These are phyloP conservation scores for Halictus rubicundus DNA, from an alignment of 1,140 invertebrate species.

Conservation along the genomic window DNA sequence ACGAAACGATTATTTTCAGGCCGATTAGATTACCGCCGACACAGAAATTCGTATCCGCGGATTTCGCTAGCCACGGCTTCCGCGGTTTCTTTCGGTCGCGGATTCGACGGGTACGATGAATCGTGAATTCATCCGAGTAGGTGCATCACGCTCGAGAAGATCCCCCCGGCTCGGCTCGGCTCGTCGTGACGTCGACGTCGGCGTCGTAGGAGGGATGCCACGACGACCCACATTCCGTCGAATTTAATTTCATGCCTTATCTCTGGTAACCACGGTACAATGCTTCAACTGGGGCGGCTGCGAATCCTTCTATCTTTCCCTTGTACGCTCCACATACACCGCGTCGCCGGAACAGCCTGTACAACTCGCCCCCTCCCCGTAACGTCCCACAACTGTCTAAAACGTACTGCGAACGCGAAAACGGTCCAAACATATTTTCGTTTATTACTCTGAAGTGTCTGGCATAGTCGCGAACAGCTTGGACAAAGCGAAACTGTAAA, in stretches of 20 bases:
- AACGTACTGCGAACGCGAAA: too few relatives aligned
- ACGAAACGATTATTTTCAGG: too few relatives aligned
- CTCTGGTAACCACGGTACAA: slow-evolving; percentile 68
- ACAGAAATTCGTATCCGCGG: neutral
- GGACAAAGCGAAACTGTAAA: too few relatives aligned
- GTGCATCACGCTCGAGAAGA: slow-evolving; percentile 3
- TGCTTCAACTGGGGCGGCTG: slow-evolving; percentile 65
- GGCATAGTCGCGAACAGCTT: too few relatives aligned
- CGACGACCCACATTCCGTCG: slow-evolving; percentile 72
- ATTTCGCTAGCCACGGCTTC: neutral
- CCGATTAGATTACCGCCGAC: too few relatives aligned
- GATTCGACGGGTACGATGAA: slow-evolving; percentile 22
- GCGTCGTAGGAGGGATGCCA: slow-evolving; percentile 45
- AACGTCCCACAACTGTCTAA: too few relatives aligned
- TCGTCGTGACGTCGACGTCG: slow-evolving; percentile 10
- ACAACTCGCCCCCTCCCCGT: neutral
- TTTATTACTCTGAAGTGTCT: too few relatives aligned
- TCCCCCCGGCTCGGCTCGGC: neutral
- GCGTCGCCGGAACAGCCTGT: neutral
- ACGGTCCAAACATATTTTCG: too few relatives aligned
- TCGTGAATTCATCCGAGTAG: slow-evolving; percentile 12
- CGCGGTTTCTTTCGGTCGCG: neutral
- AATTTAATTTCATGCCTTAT: slow-evolving; percentile 78
- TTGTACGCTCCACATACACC: slow-evolving; percentile 39
- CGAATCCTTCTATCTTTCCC: slow-evolving; percentile 60